A percentile compares a stretch with the other conserved stretches of the same genome.
phyloP scores from a whole-genome alignment of 2,113 vertebrate species.

The Centropristis striata region DNA sequence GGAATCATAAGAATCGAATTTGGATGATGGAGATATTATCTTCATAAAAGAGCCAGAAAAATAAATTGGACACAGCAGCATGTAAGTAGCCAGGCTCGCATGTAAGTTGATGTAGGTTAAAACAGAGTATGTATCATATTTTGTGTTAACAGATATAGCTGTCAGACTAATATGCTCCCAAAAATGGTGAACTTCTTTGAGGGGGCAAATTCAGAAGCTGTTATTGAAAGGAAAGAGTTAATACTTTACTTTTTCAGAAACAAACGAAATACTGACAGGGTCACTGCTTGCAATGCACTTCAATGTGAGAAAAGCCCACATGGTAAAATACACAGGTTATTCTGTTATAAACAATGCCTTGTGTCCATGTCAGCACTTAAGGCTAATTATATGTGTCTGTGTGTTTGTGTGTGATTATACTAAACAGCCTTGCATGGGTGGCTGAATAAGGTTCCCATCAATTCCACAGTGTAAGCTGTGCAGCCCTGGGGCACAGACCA shows the following conservation, averaged over 20 bases:
- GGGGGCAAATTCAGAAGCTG: background rate
- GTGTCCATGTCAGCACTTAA: background rate
- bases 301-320: conserved; percentile 17
- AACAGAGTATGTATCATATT: background rate
- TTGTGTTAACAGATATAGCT: background rate
- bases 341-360: conserved; percentile 1
- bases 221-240: background rate
- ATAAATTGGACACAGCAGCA: background rate
- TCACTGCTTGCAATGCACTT: background rate
- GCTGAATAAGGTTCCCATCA: conserved; percentile 34
- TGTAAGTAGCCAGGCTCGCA: no score
- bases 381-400: background rate
- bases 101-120: background rate
- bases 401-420: conserved; percentile 24
- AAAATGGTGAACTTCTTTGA: background rate
- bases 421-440: conserved; percentile 14
- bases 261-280: background rate
- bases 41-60: no score
- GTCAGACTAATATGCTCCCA: background rate
- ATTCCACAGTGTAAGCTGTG: conserved; percentile 20
- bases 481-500: background rate
- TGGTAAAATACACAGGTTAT: conserved; percentile 15
- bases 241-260: background rate
- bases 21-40: no score
- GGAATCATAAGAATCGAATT: no score